Conservation (phyloP, 1,140 invertebrate genomes). For the Drosophila nikananu region DNA sequence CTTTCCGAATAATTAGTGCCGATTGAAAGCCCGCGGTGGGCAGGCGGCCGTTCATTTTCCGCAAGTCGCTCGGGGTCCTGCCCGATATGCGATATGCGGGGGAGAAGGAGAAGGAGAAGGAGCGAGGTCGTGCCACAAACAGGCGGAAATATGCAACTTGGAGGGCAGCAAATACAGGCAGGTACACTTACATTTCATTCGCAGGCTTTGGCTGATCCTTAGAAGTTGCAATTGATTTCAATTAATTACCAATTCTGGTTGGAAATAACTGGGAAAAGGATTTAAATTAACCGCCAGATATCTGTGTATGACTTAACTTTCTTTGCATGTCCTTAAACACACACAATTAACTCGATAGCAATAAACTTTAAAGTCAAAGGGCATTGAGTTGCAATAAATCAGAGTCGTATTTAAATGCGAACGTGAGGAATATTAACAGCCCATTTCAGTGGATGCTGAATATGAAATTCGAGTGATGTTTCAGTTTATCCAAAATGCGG, state of each 20-base stretch:
- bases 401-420: background rate
- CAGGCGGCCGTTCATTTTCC: background rate
- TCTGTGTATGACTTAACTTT: background rate
- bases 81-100: background rate
- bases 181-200: background rate
- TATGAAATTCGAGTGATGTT: slow-evolving; percentile 13
- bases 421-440: slow-evolving; percentile 2
- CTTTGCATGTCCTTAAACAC: background rate
- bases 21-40: slow-evolving; percentile 3
- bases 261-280: background rate
- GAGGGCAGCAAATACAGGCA: background rate
- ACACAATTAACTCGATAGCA: background rate
- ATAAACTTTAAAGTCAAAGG: background rate
- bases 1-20: slow-evolving; percentile 50
- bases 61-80: slow-evolving; percentile 1
- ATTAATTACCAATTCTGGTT: background rate
- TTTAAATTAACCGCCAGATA: background rate
- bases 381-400: slow-evolving; percentile 2
- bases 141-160: background rate
- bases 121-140: background rate
- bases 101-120: background rate
- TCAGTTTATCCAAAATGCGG: slow-evolving; percentile 13
- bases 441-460: background rate
- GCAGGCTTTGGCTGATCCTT: too few relatives aligned
- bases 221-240: background rate